Percentiles rank a stretch among this genome's conserved stretches.
phyloP scores from a whole-genome alignment of 2,113 vertebrate species.

The human region GRCh38 chr15:85083001-85083500 shows the following conservation, averaged over 20 bases:
- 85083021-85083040: background rate
- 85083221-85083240: background rate
- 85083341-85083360: background rate
- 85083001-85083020: background rate
- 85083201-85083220: background rate
- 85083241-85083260: background rate
- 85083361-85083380: background rate
- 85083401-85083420: background rate
- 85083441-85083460: slow-evolving; percentile 17
- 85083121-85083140: background rate
- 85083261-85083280: background rate
- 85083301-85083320: background rate
- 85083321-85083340: no score
- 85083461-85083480: background rate
- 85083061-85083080: background rate
- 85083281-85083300: background rate
- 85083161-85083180: background rate
- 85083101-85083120: background rate
- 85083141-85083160: background rate
- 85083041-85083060: background rate
- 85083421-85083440: background rate
- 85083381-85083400: background rate
- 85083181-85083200: background rate
- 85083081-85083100: background rate
- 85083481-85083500: background rate